Evolutionary conservation across 92 coral and sea anemone species (phyloP), one percentile per base, ranked within the genome.

Genomic region (Epizoanthus stellaris): DNA sequence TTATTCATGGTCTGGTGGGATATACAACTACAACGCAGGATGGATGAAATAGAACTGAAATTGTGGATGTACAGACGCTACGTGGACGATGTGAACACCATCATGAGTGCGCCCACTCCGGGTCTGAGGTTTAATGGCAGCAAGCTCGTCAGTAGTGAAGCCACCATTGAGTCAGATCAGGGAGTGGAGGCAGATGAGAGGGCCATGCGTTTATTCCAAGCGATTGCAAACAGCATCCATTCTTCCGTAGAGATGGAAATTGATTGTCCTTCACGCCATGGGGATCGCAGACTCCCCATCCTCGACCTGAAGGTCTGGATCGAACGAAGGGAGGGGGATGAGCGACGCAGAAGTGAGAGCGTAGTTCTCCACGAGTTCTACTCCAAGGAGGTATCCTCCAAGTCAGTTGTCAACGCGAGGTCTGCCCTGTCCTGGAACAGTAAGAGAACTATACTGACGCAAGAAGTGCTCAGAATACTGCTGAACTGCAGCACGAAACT

Each of bases 401-500:
- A 73, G 52, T 73, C 25, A 30, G 38, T 73, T 14, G 53, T 73
- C 77, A 73, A n/a, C n/a, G n/a, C n/a, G n/a, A n/a, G n/a, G n/a
- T n/a, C n/a, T n/a, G n/a, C n/a, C n/a, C n/a, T n/a, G 52, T 47
- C 61, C 77, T 66, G 86, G 86, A 82, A 65, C 20, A 64, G 74
- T 43, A 82, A 82, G 86, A 82, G 86, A 58, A 82, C 67, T 25
- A 82, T 68, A 20, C 59, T 82, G 42, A 82, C 86, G 61, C 86
- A 82, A 43, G 86, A 82, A 58, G 75, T 80, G 39, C 56, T 80
- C 23, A 21, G 85, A 80, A 80, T 80, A 38, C 85, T 65, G 39
- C 74, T 82, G 36, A 71, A 80, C 86, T 87, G 86, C 62, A 87
- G 90, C 53, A 39, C 74, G 49, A 59, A 70, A 56, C 81, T 87